Evolutionary conservation across 2,888 invertebrate genomes (phyloP), one percentile per base, ranked within the genome.

Genomic region (Amblyteles armatorius): DNA sequence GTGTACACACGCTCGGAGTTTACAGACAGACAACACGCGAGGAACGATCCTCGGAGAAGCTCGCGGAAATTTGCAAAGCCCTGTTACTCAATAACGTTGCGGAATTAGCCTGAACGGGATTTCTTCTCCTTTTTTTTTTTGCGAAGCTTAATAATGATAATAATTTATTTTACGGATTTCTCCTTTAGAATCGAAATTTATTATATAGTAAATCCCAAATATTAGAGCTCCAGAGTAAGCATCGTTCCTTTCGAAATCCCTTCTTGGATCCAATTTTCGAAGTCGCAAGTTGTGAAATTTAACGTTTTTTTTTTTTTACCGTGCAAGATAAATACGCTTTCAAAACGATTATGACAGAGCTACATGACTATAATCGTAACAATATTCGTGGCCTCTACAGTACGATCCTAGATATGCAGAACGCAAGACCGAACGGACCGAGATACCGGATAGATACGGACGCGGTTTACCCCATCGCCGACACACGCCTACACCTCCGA

Each of bases 401-500:
- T 26, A 11, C 50, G 50, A 63, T 29, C 11, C 63, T 29, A 13
- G 26, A 69, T 60, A 48, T 19, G 44, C 57, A 69, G 48, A 40
- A 16, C 13, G 16, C 57, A 40, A 68, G 78, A 67, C 11, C 67
- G 29, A 68, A 44, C 22, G 52, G 57, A 44, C 3, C 26, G 57
- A 55, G 68, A 78, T 68, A 68, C 19, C 57, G 77, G 16, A 55
- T 6, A 67, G 77, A 67, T 77, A 77, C 36, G 55, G 36, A 26
- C 50, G n/a, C 57, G 68, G 63, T 78, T 78, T 68, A 69, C 48
- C 48, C 69, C 60, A 60, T 78, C 55, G 60, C 69, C 57, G n/a
- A 50, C 44, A 71, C 33, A 57, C 71, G 74, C 71, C 79, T 48
- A 65, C 74, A 68, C 74, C 19, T 69, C 71, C 44, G 63, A 65